Conservation (phyloP, 2,888 invertebrate species). For the Drosophila melanosoma region DNA sequence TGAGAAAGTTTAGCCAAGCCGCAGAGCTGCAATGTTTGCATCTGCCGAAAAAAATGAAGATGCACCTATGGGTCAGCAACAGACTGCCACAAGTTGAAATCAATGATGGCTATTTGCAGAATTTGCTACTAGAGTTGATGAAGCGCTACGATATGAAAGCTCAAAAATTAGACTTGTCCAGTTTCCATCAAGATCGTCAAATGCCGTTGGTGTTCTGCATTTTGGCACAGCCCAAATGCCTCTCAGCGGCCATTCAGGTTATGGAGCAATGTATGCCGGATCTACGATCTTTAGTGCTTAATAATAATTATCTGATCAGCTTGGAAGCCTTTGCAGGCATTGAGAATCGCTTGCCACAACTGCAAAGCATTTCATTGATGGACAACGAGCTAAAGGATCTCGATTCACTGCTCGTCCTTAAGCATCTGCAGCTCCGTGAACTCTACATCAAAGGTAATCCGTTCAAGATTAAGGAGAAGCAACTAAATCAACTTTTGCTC, state of each 20-base stretch:
- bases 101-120: not conserved
- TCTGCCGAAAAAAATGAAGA: not conserved
- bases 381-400: slow-evolving; percentile 2
- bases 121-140: not conserved
- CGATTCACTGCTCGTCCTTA: not conserved
- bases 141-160: not conserved
- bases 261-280: not conserved
- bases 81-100: not conserved
- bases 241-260: not conserved
- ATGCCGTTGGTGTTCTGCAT: not conserved
- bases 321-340: slow-evolving; percentile 7
- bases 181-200: not conserved
- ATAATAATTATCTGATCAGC: not conserved
- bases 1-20: not conserved
- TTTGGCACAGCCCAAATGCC: not conserved
- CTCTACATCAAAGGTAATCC: not conserved
- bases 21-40: not conserved
- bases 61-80: not conserved
- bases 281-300: not conserved
- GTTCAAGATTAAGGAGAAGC: not conserved
- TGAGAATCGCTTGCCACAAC: not conserved
- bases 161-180: not conserved
- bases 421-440: not conserved
- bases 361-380: not conserved
- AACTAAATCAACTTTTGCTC: not conserved